Conservation (phyloP, 2,888 invertebrate genomes). For the Machimus rusticus region DNA sequence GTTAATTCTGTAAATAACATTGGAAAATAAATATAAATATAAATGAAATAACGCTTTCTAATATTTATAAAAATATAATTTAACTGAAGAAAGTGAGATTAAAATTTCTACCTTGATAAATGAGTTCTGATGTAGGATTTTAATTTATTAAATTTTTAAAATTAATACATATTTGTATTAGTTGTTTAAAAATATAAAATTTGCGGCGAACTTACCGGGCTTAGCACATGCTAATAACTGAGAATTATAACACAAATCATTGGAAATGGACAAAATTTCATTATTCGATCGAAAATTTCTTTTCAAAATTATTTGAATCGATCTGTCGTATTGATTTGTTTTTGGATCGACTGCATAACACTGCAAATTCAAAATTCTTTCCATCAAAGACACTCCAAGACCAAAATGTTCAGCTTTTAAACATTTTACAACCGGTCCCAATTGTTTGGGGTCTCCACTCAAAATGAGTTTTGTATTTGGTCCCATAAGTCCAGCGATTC, state of each 20-base stretch:
- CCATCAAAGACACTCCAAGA: constrained; percentile 68
- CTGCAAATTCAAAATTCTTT: constrained; percentile 69
- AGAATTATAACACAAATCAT: constrained; percentile 74
- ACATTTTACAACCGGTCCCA: constrained; percentile 70
- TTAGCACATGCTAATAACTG: constrained; percentile 65
- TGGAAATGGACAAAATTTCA: constrained; percentile 72
- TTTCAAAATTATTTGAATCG: constrained; percentile 75
- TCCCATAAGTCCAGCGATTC: constrained; percentile 62
- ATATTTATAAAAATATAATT: not conserved
- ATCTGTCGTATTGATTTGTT: constrained; percentile 63
- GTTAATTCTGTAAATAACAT: constrained; percentile 27
- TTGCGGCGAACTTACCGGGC: constrained; percentile 45
- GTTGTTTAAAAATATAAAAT: too few relatives aligned
- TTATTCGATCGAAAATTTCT: constrained; percentile 78
- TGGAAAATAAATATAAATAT: too few relatives aligned
- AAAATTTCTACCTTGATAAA: too few relatives aligned
- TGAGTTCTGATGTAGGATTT: too few relatives aligned
- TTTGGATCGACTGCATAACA: constrained; percentile 57
- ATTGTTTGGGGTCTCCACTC: constrained; percentile 77
- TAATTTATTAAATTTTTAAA: too few relatives aligned
- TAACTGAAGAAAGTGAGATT: too few relatives aligned
- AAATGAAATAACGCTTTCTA: too few relatives aligned
- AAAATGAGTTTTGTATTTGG: constrained; percentile 67
- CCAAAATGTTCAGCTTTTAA: constrained; percentile 55
- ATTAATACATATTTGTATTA: too few relatives aligned